Conservation (phyloP, 2,888 invertebrate genomes). For the Folsomia manolachei region DNA sequence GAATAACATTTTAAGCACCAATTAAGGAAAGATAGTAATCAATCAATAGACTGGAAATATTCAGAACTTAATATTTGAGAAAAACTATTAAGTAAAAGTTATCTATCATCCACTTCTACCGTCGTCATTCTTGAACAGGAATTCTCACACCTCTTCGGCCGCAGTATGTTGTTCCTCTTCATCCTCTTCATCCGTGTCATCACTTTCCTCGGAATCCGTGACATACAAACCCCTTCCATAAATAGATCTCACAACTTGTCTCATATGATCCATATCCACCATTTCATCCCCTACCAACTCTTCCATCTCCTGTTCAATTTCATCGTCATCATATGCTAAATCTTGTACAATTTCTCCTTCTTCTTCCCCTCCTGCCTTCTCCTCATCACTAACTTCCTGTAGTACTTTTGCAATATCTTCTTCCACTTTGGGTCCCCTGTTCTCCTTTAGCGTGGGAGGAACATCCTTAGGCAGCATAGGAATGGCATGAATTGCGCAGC, state of each 20-base stretch:
- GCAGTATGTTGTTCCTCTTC: neutral
- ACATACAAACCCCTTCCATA: neutral
- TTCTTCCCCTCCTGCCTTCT: neutral
- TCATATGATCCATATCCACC: neutral
- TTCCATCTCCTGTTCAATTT: conserved; percentile 1
- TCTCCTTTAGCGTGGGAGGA: neutral
- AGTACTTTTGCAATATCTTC: conserved; percentile 4
- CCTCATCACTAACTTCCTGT: neutral
- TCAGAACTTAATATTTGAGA: too few species aligned
- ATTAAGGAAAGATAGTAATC: too few species aligned
- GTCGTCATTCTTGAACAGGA: too few species aligned
- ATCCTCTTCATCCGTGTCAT: conserved; percentile 14
- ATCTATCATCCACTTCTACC: too few species aligned
- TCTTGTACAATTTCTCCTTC: neutral
- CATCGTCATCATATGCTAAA: neutral
- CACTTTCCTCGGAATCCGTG: conserved; percentile 12
- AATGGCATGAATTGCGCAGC: conserved; percentile 1
- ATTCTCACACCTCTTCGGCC: too few species aligned
- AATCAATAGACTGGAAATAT: too few species aligned
- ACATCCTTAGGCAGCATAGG: conserved; percentile 1
- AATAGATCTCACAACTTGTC: neutral
- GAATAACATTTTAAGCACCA: too few species aligned
- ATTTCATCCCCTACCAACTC: conserved; percentile 13
- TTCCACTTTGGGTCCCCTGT: neutral
- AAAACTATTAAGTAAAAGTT: too few species aligned